Conservation (phyloP, 2,888 invertebrate genomes). For the Chorisops tibialis region DNA sequence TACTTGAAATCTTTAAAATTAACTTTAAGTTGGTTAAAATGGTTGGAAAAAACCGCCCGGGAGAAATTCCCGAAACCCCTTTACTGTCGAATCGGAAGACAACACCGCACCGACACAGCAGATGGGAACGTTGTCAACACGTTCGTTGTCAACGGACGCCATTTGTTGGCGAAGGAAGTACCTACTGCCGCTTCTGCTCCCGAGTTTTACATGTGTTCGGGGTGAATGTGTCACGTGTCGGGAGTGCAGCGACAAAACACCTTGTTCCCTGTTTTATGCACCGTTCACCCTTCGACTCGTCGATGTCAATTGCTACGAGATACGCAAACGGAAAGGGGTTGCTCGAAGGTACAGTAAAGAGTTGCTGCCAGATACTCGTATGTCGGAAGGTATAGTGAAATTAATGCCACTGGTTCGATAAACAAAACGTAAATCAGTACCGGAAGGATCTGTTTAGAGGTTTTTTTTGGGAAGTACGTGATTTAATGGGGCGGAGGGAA, state of each 20-base stretch:
- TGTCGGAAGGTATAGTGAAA: conserved; percentile 14
- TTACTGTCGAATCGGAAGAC: no score
- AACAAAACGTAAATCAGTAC: conserved; percentile 30
- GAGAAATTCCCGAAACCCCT: no score
- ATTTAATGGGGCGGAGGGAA: no score
- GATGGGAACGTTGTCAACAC: conserved; percentile 28
- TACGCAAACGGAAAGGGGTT: neutral
- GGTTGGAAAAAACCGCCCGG: no score
- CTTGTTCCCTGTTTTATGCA: conserved; percentile 16
- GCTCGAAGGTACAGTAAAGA: no score
- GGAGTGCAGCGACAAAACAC: conserved; percentile 27
- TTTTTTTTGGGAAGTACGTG: neutral
- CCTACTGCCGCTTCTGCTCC: neutral
- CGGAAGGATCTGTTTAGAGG: conserved; percentile 24
- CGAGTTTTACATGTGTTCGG: conserved; percentile 26
- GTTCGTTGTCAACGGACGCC: conserved; percentile 20
- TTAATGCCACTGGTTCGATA: conserved; percentile 26
- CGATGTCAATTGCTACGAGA: no score
- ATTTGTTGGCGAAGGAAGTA: conserved; percentile 25
- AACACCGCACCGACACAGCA: neutral
- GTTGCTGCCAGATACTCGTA: neutral
- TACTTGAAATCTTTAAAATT: no score
- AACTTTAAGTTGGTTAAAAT: neutral
- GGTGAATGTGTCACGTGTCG: conserved; percentile 30
- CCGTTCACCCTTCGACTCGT: conserved; percentile 10